Conservation (phyloP, 2,888 invertebrate species). For the Villa cingulata region DNA sequence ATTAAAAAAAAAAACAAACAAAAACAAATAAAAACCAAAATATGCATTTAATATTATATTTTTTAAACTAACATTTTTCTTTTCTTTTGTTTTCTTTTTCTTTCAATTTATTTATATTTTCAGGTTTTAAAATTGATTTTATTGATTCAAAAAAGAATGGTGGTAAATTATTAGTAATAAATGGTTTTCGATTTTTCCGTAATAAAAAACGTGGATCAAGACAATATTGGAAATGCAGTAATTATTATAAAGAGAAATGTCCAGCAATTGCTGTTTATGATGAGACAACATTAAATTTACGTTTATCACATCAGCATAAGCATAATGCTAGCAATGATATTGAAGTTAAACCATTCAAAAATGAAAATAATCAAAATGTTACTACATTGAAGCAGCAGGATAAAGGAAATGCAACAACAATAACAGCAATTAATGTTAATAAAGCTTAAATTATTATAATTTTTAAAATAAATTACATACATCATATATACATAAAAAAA, state of each 20-base stretch:
- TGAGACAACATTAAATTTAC: constrained; percentile 29
- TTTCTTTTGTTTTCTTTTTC: background rate
- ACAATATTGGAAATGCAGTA: constrained; percentile 37
- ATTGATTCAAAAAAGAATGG: constrained; percentile 36
- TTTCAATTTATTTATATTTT: constrained; percentile 4
- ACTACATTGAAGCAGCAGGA: no score
- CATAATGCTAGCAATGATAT: constrained; percentile 32
- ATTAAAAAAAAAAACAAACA: background rate
- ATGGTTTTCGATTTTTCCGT: constrained; percentile 35
- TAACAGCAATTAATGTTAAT: background rate
- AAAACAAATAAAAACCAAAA: background rate
- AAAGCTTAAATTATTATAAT: no score
- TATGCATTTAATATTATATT: background rate
- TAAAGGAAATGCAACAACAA: background rate
- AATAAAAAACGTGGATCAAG: constrained; percentile 34
- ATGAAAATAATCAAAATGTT: background rate
- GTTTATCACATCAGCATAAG: constrained; percentile 33
- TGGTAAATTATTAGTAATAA: constrained; percentile 33
- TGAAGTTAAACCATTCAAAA: constrained; percentile 26
- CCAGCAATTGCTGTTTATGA: constrained; percentile 36
- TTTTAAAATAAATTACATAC: no score
- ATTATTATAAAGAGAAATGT: constrained; percentile 36
- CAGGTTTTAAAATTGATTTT: constrained; percentile 34
- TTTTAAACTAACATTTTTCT: background rate
- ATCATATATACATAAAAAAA: no score